phyloP scores from a whole-genome alignment of 1,140 invertebrate genomes.

The Plutomurus gul region DNA sequence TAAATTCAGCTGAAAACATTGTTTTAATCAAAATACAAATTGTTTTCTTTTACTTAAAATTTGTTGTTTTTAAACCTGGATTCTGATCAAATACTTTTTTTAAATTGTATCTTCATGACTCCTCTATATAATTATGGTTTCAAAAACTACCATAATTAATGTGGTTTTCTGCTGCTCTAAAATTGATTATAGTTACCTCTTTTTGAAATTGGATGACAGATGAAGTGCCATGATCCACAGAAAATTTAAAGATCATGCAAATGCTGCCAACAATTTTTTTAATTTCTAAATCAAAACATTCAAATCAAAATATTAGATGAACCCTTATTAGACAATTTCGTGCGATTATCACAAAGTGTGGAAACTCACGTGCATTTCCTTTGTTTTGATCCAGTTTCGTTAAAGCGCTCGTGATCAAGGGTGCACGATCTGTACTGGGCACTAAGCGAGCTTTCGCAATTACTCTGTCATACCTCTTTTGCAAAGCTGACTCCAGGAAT shows the following conservation, averaged over 20 bases:
- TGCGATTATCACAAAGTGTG: no score
- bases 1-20: no score
- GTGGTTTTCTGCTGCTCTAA: no score
- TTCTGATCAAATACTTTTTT: no score
- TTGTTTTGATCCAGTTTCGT: background rate
- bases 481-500: background rate
- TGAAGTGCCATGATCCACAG: background rate
- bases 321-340: no score
- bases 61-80: no score
- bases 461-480: background rate
- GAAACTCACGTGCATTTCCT: background rate
- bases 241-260: background rate
- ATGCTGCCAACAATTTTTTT: background rate
- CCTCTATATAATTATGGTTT: no score
- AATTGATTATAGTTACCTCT: background rate
- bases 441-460: background rate
- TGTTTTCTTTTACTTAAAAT: no score
- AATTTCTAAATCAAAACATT: background rate
- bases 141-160: background rate
- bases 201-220: background rate
- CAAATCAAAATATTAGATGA: background rate
- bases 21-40: no score
- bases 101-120: no score
- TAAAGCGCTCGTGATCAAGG: background rate
- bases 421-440: background rate